Evolutionary conservation across 2,888 invertebrate species (phyloP).

Genomic region (Notocelia uddmanniana): DNA sequence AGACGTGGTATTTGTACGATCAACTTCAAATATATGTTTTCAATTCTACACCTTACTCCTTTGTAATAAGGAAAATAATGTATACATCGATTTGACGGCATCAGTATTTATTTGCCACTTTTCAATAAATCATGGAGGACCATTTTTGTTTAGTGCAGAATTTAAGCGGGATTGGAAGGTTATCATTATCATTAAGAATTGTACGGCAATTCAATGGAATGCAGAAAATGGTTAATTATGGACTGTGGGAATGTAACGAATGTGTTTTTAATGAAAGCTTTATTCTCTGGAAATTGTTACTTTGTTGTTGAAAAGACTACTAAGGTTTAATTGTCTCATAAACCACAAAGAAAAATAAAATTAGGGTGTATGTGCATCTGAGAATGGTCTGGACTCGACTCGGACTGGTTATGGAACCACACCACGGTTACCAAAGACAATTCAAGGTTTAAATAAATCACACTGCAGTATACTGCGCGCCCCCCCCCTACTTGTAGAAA

Average conservation of each 20-base stretch:
- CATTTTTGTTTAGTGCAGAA: not conserved
- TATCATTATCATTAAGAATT: conserved; percentile 20
- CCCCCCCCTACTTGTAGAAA: too few species aligned
- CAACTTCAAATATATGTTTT: not conserved
- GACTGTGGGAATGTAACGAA: not conserved
- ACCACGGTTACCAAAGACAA: too few species aligned
- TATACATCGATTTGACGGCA: not conserved
- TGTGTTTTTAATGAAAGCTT: not conserved
- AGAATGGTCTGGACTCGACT: too few species aligned
- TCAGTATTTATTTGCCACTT: not conserved
- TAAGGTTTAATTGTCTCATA: not conserved
- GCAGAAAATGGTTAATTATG: conserved; percentile 4
- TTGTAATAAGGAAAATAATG: not conserved
- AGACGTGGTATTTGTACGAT: not conserved
- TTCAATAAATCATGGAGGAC: not conserved
- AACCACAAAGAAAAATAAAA: not conserved
- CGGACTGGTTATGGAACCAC: too few species aligned
- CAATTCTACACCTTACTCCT: not conserved
- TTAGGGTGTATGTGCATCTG: not conserved
- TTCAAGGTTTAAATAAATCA: too few species aligned
- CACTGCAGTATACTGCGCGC: not conserved
- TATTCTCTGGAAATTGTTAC: conserved; percentile 1
- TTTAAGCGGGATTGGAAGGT: conserved; percentile 12
- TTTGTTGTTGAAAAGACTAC: not conserved
- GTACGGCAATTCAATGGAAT: conserved; percentile 20